phyloP scores from a whole-genome alignment of 2,113 vertebrate species.

The Phalacrocorax pelagicus region DNA sequence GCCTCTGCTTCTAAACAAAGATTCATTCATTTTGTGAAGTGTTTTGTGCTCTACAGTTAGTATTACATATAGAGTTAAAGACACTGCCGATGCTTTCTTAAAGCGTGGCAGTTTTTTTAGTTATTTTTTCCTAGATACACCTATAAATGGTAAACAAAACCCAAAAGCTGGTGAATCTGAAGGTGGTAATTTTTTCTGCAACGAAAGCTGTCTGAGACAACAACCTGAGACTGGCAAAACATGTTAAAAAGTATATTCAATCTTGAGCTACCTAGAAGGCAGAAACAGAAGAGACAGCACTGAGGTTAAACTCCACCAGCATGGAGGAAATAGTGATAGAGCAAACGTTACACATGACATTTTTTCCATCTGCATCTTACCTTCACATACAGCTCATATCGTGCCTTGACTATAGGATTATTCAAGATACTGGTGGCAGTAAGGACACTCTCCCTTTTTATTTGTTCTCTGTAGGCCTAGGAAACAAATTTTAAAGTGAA shows the following conservation, averaged over 20 bases:
- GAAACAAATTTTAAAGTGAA: constrained; percentile 11
- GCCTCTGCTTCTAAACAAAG: neutral
- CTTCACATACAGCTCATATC: constrained; percentile 87
- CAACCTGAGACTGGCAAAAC: neutral
- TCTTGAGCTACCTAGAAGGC: neutral
- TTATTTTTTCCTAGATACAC: neutral
- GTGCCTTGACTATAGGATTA: constrained; percentile 84
- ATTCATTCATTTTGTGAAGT: neutral
- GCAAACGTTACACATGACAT: neutral
- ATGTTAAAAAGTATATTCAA: neutral
- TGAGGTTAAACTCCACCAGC: neutral
- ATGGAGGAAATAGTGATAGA: rapidly evolving
- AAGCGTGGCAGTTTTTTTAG: neutral
- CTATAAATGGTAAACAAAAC: neutral
- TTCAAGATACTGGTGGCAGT: constrained; percentile 89
- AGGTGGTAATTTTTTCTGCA: neutral
- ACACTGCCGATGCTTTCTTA: neutral
- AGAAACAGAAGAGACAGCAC: neutral
- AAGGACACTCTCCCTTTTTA: constrained; percentile 86
- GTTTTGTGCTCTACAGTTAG: neutral
- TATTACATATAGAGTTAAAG: neutral
- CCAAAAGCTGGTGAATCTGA: neutral
- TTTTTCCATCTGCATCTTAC: constrained; percentile 67
- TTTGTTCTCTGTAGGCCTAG: constrained; percentile 86
- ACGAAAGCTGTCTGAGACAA: neutral